Base-by-base conservation (phyloP, 2,888 invertebrate species). In the Himalopsyche tibetana region DNA sequence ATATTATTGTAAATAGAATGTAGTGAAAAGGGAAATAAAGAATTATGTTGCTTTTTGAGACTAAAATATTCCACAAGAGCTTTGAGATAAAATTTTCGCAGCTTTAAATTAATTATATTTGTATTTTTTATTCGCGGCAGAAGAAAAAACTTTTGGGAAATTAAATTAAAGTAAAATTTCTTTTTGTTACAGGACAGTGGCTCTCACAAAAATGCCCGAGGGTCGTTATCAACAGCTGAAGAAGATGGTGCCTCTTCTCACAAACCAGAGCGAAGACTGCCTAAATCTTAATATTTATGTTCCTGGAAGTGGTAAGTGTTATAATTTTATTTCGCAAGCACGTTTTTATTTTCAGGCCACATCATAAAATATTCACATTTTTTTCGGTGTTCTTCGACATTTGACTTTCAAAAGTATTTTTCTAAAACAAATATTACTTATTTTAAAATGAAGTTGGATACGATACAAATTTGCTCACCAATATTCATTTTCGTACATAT, bases 251-350 rank as follows among this genome's bases (percentile, higher is more conserved):
- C 96, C 96, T 17, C 93, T 95, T 89, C 93, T 98, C 88, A 94
- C 93, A 89, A 96, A 97, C 90, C 97, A 98, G 92, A 96, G 96
- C 92, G 98, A 98, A 93, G 97, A 98, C 92, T 98, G 98, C 91
- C 95, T 98, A 89, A 96, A 95, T 90, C 95, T 98, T 91, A 98
- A 98, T 91, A 95, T 98, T 89, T 98, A 96, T 92, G 96, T 97
- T 85, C 98, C 98, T 89, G 96, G 95, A 92, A 96, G 96, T 93
- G 97, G 97, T 97, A 91, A 95, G 96, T 92, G 17, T 40, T 36
- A 82, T 63, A 63, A 63, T 19, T 63, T 63, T 63, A 63, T 63
- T 19, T 63, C 28, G 8, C 63, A 28, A 63, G 63, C 15, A 28
- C 63, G 63, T 19, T 63, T 63, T 63, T 63, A 63, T 63, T 63